Evolutionary conservation across 2,113 vertebrate genomes (phyloP), one percentile per base, ranked within the genome.

Genomic region (Colossoma macropomum): DNA sequence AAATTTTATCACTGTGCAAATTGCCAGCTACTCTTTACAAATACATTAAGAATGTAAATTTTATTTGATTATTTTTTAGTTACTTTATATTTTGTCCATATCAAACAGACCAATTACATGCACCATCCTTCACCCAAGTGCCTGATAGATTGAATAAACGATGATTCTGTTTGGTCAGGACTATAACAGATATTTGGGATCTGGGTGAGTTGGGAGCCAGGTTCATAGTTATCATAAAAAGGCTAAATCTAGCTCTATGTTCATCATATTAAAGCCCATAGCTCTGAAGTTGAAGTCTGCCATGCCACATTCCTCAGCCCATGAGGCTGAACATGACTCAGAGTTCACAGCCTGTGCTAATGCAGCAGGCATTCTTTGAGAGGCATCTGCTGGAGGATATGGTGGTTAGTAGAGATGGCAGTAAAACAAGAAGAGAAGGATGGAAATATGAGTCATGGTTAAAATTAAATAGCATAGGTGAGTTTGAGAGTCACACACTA

Each of bases 361-460:
- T 66, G 71, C 72, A 56, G 30, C 60, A 34, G 71, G n/a, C 60
- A 63, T 82, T 75, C 72, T 71, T 41, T 56, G 2, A 54, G 54
- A 80, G 48, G 66, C 52, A 15, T 62, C 54, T 72, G 62, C 45
- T 66, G 45, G n/a, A 65, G 79, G 16, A 32, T 34, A 27, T 41
- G 17, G n/a, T 50, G 59, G 21, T 45, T 82, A 30, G 65, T 59
- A 25, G 73, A 52, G 54, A 34, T 21, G 38, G 28, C 45, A 41
- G 23, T 16, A 45, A 56, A 32, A 63, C 45, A 28, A 50, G 78
- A n/a, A 75, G 21, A n/a, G 25, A 38, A 54, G 69, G 41, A 84
- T 52, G 32, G 76, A 59, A 84, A 54, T 50, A 77, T 66, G 79
- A 77, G 77, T 73, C 54, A 38, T n/a, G 48, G 60, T 56, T 63